Base-by-base conservation (phyloP, 2,888 invertebrate species). In the Hypercompe scribonia region DNA sequence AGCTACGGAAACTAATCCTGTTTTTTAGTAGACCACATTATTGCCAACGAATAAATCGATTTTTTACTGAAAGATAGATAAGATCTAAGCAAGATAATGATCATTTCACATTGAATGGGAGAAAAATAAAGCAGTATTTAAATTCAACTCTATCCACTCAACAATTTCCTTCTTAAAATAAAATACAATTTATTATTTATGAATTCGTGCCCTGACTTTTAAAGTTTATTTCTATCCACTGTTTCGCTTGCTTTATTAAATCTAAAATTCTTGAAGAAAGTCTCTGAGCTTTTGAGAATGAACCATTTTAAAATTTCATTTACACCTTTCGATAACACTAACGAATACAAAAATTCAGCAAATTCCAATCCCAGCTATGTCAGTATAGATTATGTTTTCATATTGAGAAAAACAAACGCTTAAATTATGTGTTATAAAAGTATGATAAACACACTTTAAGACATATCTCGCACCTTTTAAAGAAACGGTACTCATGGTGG, bases 61-160 rank as follows among this genome's bases (percentile, higher is more conserved):
- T 13, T 28, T 28, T 13, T 28, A 58, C 28, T 58, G 5, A 24
- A n/a, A 28, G 28, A 28, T 28, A 58, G 4, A 13, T 15, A n/a
- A 58, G 10, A 13, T 58, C 58, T 28, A 28, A 54, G 54, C 10
- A n/a, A 54, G 11, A 54, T 54, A 54, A 28, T 1, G 28, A 13
- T 13, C 28, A n/a, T 13, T 58, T 58, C 13, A 58, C 28, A 28
- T 58, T 11, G 11, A 28, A 58, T 28, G 28, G 28, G 28, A 28
- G 13, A 58, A 58, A 28, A 3, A n/a, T 10, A 54, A 54, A 54
- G 10, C n/a, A 54, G 50, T 54, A 54, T 54, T 50, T 54, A 11
- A 54, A n/a, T n/a, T 54, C 10, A 54, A n/a, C 50, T 54, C n/a
- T n/a, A 54, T 54, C 50, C 50, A 58, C 58, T 58, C 58, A n/a